Percentiles rank a stretch among this genome's conserved stretches.
Evolutionary conservation across 2,797 vertebrate species (phyloP).

Genomic region (Pipistrellus pygmaeus): DNA sequence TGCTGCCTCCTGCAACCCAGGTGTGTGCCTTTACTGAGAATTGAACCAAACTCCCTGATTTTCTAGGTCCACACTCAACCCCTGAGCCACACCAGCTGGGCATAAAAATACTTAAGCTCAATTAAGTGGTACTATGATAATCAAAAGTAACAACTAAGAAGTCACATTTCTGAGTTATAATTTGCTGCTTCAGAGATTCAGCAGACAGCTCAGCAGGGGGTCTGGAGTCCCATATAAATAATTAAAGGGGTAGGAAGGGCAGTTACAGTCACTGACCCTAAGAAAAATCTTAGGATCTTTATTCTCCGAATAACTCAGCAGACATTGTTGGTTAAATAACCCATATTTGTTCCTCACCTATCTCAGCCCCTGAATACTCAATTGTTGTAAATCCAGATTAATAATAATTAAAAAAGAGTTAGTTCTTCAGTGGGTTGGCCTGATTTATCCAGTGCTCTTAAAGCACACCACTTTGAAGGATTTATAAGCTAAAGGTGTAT

Average conservation of each 20-base stretch:
- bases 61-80: too few species aligned
- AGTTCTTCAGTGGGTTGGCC: not conserved
- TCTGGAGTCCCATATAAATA: not conserved
- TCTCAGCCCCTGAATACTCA: not conserved
- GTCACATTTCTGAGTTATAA: not conserved
- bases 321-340: not conserved
- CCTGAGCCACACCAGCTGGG: too few species aligned
- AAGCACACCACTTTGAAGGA: not conserved
- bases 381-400: conserved; percentile 45
- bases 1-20: too few species aligned
- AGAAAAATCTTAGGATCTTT: not conserved
- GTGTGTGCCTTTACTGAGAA: too few species aligned
- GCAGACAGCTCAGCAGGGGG: not conserved
- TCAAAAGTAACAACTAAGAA: not conserved
- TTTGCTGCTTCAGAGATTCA: not conserved
- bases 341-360: not conserved
- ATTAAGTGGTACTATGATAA: not conserved
- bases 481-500: not conserved
- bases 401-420: not conserved
- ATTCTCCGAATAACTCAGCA: not conserved
- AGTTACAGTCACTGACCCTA: not conserved
- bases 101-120: not conserved
- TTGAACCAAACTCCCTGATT: too few species aligned
- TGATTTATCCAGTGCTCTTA: not conserved
- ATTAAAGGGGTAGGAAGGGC: not conserved